Base-by-base conservation (phyloP, 2,888 invertebrate genomes). In the Syrista parreyssii region DNA sequence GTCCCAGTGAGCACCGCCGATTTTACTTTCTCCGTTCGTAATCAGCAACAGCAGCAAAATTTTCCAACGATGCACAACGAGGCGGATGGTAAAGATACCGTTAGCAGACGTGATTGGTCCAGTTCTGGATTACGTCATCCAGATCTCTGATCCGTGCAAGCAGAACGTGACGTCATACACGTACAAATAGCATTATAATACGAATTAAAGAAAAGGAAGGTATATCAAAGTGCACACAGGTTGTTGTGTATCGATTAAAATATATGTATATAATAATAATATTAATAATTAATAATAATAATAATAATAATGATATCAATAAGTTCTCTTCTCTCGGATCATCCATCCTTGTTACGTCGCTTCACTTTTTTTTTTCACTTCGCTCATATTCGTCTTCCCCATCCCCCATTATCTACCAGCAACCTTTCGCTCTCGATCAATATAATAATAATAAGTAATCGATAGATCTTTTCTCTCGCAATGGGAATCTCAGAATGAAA, bases 201-300 rank as follows among this genome's bases (percentile, higher is more conserved):
- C 12, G 6, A 23, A 12, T 15, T 1, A 69, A 77, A 34, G 4
- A 72, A 68, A 76, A 69, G 68, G 73, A 73, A 32, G 68, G 75
- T 69, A 75, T 68, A 76, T 76, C 74, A 71, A 78, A 77, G 35
- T 68, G 74, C 72, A 79, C 78, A 81, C 77, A 77, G 32, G 73
- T 31, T 31, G 40, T 81, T 33, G 74, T 79, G 68, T 79, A 79
- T 83, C 81, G 82, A 82, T 85, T 84, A 81, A 83, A 85, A 83
- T 85, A 84, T 81, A 81, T 80, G 75, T 85, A 76, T 78, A 78
- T 79, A 77, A 77, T 77, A 79, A 79, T 81, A 76, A 81, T 81
- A 33, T 36, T 55, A 73, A 31, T 71, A 55, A 11, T 55, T 35
- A 76, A 79, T 80, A 35, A 77, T 77, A 74, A 74, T 76, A 75